Base-by-base conservation (phyloP, 2,888 invertebrate species). In the Prenolepis imparis region DNA sequence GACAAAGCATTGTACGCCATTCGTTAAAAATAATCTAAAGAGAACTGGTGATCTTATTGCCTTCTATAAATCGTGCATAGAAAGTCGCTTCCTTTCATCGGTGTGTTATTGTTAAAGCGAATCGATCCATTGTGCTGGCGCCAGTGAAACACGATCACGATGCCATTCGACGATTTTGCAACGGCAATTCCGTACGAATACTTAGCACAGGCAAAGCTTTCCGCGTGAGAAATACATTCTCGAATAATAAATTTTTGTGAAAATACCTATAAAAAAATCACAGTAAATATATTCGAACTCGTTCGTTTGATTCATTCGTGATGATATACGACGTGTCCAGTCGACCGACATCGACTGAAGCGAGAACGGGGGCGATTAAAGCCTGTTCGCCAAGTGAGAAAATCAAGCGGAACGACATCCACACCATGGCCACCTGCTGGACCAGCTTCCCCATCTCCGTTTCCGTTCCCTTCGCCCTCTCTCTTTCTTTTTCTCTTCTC, bases 301-400 rank as follows among this genome's bases (percentile, higher is more conserved):
- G 28, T 74, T 61, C 55, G 66, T 70, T 48, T 80, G 48, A 57
- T 63, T 39, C 52, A 57, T n/a, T 36, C 64, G 74, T 64, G 83
- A 88, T 86, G 86, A 90, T 86, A 88, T 87, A 86, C 85, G 84
- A 83, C 86, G 74, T 78, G 36, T 48, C 8, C 61, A 36, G 1
- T 32, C 36, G 72, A 75, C 41, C 83, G 84, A 59, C 61, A 44
- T 77, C 87, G 85, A 72, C n/a, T 81, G 73, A 84, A 87, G 80
- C 84, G 90, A 89, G 90, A 90, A 88, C 84, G 85, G 63, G 80
- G 77, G 83, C 87, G 90, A 92, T 90, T 89, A 87, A 88, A 90
- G 89, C 78, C 87, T 86, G 84, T 82, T 89, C 86, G 74, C 84
- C 75, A 75, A 82, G 32, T 70, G 85, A 64, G 73, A 77, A 24